Base-by-base conservation (phyloP, 2,888 invertebrate genomes). In the Tineola bisselliella region DNA sequence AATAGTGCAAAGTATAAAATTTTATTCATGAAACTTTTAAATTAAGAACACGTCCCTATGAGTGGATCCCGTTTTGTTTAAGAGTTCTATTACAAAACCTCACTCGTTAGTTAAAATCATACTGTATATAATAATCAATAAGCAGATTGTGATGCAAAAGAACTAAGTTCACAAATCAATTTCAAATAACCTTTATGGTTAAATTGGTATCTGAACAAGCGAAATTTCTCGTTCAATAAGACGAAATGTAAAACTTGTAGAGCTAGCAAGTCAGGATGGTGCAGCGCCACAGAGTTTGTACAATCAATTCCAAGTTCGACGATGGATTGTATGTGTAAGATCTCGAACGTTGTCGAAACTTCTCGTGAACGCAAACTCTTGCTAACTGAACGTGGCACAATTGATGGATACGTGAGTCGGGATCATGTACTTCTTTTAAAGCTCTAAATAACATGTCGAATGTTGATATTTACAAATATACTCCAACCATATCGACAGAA, bases 271-370 rank as follows among this genome's bases (percentile, higher is more conserved):
- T 68, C 66, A 68, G 64, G 67, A 58, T 33, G 58, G 30, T 48
- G 60, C 60, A 60, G 60, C 30, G 68, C 67, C 66, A 52, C 52
- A 30, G 67, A 74, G 72, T 75, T 75, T 71, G 72, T 70, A 68
- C 70, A 72, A 76, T 75, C 75, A 75, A 73, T 75, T 68, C 71
- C 64, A 67, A 70, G 69, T 73, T 69, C 70, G 64, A 64, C 66
- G 67, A 61, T 62, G 71, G 70, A 69, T 72, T 70, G 68, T 68
- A 67, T 68, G 70, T 67, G 62, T 61, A 62, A 52, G 63, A 64
- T 48, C 60, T 60, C 44, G 48, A 33, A 58, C 58, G 33, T 58
- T 58, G 58, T 58, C 58, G 58, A 58, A 58, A 58, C 58, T 58
- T 58, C 56, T 25, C 58, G 33, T 31, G 33, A 33, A 58, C 18